A percentile compares a stretch with the other conserved stretches of the same genome.
Conservation (phyloP, 2,113 vertebrate genomes). For the Cichladusa arquata region DNA sequence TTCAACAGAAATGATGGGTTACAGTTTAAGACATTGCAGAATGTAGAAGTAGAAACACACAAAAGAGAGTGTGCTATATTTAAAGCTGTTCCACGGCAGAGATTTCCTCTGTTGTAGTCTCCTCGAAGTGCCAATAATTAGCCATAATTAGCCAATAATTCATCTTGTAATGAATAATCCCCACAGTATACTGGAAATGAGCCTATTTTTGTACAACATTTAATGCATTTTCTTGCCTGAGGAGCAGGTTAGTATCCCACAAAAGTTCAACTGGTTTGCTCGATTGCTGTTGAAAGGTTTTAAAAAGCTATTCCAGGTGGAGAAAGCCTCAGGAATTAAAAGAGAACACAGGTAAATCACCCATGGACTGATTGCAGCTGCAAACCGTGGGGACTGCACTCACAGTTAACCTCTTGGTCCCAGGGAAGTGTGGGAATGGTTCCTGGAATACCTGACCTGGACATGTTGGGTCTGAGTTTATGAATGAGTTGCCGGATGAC, state of each 20-base stretch:
- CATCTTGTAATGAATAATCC: background rate
- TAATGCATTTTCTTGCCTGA: background rate
- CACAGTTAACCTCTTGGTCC: background rate
- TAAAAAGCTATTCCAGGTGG: constrained; percentile 40
- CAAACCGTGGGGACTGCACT: background rate
- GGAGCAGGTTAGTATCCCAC: background rate
- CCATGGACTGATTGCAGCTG: background rate
- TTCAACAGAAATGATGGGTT: background rate
- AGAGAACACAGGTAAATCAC: background rate
- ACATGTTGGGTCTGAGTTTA: background rate
- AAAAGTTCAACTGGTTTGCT: background rate
- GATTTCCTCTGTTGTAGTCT: background rate
- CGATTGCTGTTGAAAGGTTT: background rate
- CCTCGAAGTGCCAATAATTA: background rate
- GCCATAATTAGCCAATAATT: background rate
- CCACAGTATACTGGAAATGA: background rate
- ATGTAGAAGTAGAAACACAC: background rate
- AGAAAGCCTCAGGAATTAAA: background rate
- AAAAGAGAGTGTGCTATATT: background rate
- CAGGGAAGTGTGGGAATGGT: background rate
- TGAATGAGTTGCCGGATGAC: background rate
- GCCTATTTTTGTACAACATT: background rate
- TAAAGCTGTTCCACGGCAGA: background rate
- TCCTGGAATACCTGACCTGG: background rate
- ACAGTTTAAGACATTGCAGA: background rate